Conservation (phyloP, 2,888 invertebrate genomes). For the Lamproptera curius region DNA sequence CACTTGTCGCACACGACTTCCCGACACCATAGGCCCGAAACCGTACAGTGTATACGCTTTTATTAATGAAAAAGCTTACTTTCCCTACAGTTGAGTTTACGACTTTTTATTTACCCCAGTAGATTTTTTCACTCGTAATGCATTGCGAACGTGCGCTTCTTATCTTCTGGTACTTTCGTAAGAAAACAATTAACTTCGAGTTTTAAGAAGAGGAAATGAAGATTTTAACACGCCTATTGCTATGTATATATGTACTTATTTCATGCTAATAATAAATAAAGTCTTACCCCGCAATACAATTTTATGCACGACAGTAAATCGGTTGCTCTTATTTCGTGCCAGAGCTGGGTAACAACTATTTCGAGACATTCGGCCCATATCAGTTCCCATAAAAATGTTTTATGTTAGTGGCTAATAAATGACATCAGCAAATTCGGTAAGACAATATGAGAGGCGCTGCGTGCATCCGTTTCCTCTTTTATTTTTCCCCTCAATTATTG, state of each 20-base stretch:
- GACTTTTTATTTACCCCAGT: too few species aligned
- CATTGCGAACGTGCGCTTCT: too few species aligned
- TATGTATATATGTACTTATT: too few species aligned
- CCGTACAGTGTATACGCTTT: conserved; percentile 48
- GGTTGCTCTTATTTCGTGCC: conserved; percentile 56
- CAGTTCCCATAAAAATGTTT: conserved; percentile 75
- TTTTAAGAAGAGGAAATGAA: too few species aligned
- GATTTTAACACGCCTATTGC: too few species aligned
- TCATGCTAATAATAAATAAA: too few species aligned
- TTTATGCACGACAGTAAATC: conserved; percentile 69
- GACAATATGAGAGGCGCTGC: conserved; percentile 71
- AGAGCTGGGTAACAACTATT: conserved; percentile 55
- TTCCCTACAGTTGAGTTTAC: background rate
- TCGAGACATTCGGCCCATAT: conserved; percentile 57
- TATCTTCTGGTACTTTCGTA: too few species aligned
- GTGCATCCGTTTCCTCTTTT: conserved; percentile 67
- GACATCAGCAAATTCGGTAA: conserved; percentile 77
- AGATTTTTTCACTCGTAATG: background rate
- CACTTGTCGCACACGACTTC: conserved; percentile 63
- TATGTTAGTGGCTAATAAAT: conserved; percentile 78
- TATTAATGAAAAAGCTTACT: conserved; percentile 35
- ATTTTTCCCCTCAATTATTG: conserved; percentile 71
- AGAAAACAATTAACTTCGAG: too few species aligned
- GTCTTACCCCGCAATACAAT: conserved; percentile 53
- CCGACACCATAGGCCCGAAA: conserved; percentile 35